Evolutionary conservation across 1,140 invertebrate species (phyloP).

Genomic region (Drosophila orosa): DNA sequence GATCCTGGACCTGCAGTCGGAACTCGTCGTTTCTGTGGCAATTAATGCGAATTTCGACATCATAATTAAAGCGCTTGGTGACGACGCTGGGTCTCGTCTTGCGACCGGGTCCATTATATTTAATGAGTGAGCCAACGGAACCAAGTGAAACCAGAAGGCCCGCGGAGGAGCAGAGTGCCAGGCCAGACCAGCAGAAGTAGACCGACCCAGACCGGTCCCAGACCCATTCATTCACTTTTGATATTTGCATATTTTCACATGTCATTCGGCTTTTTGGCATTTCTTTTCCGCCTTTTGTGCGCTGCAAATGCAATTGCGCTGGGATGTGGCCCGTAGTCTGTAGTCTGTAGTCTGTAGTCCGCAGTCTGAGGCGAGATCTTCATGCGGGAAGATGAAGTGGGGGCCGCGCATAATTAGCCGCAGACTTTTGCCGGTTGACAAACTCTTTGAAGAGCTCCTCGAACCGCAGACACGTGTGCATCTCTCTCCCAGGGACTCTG

Average conservation of each 20-base stretch:
- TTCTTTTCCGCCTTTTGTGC: conserved; percentile 75
- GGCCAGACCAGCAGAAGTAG: conserved; percentile 50
- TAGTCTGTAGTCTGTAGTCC: conserved; percentile 4
- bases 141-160: conserved; percentile 7
- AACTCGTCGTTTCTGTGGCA: conserved; percentile 65
- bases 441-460: conserved; percentile 76
- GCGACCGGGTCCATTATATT: conserved; percentile 74
- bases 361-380: conserved; percentile 27
- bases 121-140: conserved; percentile 63
- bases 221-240: conserved; percentile 77
- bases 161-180: conserved; percentile 8
- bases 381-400: conserved; percentile 6
- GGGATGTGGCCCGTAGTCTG: conserved; percentile 3
- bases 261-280: conserved; percentile 75
- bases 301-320: conserved; percentile 53
- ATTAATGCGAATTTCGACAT: conserved; percentile 82
- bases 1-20: conserved; percentile 19
- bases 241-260: conserved; percentile 83
- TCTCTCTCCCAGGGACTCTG: conserved; percentile 30
- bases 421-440: conserved; percentile 79
- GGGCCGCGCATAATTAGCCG: conserved; percentile 74
- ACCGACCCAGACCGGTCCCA: conserved; percentile 57
- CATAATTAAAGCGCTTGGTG: conserved; percentile 77
- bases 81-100: conserved; percentile 67
- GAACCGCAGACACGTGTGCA: conserved; percentile 52